Evolutionary conservation across 2,888 invertebrate species (phyloP), one percentile per base, ranked within the genome.

Genomic region (Pterostichus madidus): DNA sequence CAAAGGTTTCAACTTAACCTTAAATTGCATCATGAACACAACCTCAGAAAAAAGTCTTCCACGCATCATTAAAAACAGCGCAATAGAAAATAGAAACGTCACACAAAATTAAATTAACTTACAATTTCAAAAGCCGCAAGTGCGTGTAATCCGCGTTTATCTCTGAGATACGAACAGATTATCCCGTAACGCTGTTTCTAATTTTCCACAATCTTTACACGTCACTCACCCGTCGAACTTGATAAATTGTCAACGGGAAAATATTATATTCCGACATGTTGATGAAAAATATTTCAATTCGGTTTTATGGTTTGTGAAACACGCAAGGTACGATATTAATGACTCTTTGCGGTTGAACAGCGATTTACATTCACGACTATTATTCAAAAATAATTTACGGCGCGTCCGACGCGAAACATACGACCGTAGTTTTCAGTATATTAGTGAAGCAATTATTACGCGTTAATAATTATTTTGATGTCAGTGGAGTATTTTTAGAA

Each of bases 361-460:
- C 64, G 64, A 64, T 64, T 64, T 64, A 64, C 35, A 64, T 64
- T 64, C 64, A 64, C 24, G 64, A 32, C 64, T 64, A 64, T 64
- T 64, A 64, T 71, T 39, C 68, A 71, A 71, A 44, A 71, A 71
- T 71, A 71, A 71, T 71, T 71, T 71, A 71, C 68, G 68, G 44
- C 68, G 44, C 68, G 68, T 15, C 56, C 15, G 10, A 56, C 15
- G 44, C 7, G 68, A 46, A 39, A 71, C 68, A 44, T 31, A 64
- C 32, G 39, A 17, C 17, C 17, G 44, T 3, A 15, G 68, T 39
- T 71, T 44, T 39, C 68, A 71, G 68, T 39, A 44, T 44, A 44
- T 39, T 44, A 44, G 68, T 71, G 17, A 56, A 46, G 68, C 68
- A 44, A 71, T 71, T 71, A 71, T 71, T 17, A 15, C 11, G 10